A percentile compares a stretch with the other conserved stretches of the same genome.
These are phyloP conservation scores for Trogon melanurus DNA, from an alignment of 2,113 vertebrate species.

Conservation along the genomic window DNA sequence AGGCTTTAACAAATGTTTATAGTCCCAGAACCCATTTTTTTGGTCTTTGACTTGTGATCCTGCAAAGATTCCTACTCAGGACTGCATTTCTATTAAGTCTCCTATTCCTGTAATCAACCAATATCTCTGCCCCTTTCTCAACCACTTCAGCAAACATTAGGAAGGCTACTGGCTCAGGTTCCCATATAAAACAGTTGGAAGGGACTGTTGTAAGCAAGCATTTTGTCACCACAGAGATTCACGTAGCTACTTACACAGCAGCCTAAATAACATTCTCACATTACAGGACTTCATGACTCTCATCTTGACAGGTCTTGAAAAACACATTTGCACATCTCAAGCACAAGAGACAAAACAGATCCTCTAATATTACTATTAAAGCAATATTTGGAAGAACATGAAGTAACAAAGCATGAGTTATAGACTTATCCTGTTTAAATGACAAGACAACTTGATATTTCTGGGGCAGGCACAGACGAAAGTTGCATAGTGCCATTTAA, in stretches of 20 bases:
- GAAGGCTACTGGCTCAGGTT: neutral
- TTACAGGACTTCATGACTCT: neutral
- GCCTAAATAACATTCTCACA: neutral
- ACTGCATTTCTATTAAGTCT: neutral
- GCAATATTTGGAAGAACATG: slow-evolving; percentile 14
- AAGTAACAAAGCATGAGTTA: neutral
- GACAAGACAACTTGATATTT: slow-evolving; percentile 44
- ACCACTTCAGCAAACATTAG: neutral
- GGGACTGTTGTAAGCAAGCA: neutral
- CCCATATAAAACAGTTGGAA: neutral
- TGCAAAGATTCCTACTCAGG: neutral
- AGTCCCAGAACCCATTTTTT: neutral
- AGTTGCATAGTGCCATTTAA: neutral
- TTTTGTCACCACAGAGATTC: neutral
- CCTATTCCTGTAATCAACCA: neutral
- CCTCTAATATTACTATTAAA: slow-evolving; percentile 28
- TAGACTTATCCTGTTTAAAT: neutral
- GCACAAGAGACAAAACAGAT: slow-evolving; percentile 30
- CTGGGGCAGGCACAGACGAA: neutral
- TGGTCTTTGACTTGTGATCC: neutral
- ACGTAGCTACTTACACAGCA: neutral
- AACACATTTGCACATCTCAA: slow-evolving; percentile 14
- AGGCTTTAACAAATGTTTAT: neutral
- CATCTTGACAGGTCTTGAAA: slow-evolving; percentile 40
- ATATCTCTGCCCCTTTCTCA: neutral